These are phyloP conservation scores for Yoshiicerus persimilis DNA, from an alignment of 1,140 invertebrate species.

Conservation along the genomic window DNA sequence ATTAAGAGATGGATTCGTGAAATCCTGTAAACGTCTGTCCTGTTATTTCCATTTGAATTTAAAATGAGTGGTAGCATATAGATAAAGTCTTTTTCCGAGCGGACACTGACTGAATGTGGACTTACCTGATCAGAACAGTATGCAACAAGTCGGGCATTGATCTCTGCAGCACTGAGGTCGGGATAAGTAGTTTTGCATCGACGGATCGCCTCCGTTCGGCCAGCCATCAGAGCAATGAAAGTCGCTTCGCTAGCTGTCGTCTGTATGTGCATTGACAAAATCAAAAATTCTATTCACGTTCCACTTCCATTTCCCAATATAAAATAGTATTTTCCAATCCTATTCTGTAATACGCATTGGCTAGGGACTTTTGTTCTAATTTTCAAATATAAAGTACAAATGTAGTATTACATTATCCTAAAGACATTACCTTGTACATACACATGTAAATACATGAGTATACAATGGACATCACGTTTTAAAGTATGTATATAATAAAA, in stretches of 20 bases:
- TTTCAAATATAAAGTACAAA: not conserved
- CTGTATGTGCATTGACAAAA: conserved; percentile 51
- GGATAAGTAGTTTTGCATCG: conserved; percentile 65
- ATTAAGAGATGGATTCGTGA: not conserved
- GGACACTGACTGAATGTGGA: not conserved
- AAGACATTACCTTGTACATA: not conserved
- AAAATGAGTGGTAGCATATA: not conserved
- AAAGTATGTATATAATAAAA: not conserved
- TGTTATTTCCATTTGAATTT: not conserved
- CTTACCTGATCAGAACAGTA: conserved; percentile 87
- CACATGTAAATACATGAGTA: not conserved
- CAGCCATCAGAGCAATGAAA: conserved; percentile 82
- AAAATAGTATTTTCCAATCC: not conserved
- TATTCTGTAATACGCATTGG: not conserved
- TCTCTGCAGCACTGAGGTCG: conserved; percentile 79
- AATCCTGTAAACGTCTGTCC: not conserved
- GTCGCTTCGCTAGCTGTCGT: conserved; percentile 91
- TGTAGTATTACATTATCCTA: not conserved
- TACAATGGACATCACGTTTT: not conserved
- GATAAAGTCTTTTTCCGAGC: conserved; percentile 22
- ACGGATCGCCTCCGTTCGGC: conserved; percentile 79
- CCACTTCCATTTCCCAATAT: not conserved
- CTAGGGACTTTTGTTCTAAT: not conserved
- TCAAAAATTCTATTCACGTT: conserved; percentile 10
- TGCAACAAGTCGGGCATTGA: conserved; percentile 86